A percentile compares a stretch with the other conserved stretches of the same genome.
phyloP scores from a whole-genome alignment of 2,797 vertebrate genomes.

The Mico argentatus region DNA sequence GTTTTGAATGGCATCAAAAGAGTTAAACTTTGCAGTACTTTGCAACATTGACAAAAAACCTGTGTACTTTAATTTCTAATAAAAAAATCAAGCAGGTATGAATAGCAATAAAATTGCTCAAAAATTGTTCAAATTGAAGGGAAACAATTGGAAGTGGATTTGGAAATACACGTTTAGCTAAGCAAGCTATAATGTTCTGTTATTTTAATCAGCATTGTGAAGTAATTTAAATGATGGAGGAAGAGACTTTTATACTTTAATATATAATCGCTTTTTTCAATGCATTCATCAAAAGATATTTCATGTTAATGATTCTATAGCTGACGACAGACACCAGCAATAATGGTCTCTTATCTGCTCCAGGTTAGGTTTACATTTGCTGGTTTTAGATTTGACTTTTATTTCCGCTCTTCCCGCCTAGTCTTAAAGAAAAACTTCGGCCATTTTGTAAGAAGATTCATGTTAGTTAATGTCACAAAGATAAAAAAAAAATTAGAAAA shows the following conservation, averaged over 20 bases:
- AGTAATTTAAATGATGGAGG: slow-evolving; percentile 81
- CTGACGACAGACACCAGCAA: slow-evolving; percentile 56
- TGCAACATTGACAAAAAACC: slow-evolving; percentile 76
- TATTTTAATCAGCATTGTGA: slow-evolving; percentile 86
- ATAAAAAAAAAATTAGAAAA: not conserved
- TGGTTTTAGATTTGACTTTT: slow-evolving; percentile 60
- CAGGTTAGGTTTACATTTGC: slow-evolving; percentile 46
- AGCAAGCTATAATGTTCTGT: slow-evolving; percentile 84
- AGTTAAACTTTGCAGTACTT: slow-evolving; percentile 76
- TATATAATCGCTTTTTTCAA: slow-evolving; percentile 71
- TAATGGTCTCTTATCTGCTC: slow-evolving; percentile 35
- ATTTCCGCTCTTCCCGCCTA: slow-evolving; percentile 20
- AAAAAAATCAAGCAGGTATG: slow-evolving; percentile 84
- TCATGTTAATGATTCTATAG: slow-evolving; percentile 72
- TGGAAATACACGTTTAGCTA: slow-evolving; percentile 87
- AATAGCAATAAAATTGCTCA: slow-evolving; percentile 87
- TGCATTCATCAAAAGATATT: slow-evolving; percentile 77
- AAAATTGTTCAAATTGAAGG: slow-evolving; percentile 86
- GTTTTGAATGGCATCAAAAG: slow-evolving; percentile 50
- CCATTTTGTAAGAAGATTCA: not conserved
- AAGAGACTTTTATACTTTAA: slow-evolving; percentile 82
- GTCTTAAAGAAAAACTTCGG: slow-evolving; percentile 59
- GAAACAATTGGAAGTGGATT: slow-evolving; percentile 87
- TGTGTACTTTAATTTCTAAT: slow-evolving; percentile 85
- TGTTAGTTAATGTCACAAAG: slow-evolving; percentile 34